Base-by-base conservation (phyloP, 2,888 invertebrate genomes). In the Cataglyphis altisquamis region DNA sequence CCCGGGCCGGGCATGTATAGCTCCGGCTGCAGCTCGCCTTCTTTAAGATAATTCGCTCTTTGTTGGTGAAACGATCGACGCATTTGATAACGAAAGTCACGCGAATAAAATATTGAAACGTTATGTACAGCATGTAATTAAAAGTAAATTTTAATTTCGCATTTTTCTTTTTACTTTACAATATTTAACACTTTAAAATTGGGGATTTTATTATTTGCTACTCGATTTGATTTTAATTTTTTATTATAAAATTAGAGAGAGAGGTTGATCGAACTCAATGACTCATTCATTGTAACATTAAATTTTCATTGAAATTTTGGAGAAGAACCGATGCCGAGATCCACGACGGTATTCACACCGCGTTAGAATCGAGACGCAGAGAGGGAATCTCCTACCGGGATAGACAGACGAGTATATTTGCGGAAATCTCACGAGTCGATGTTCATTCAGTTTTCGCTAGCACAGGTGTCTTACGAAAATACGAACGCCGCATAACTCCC, bases 381-480 rank as follows among this genome's bases (percentile, higher is more conserved):
- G 39, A 36, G 25, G 6, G 41, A 39, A 55, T 67, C 41, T 41
- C 39, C 25, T 29, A 8, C 18, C 10, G 39, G n/a, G 12, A 36
- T 25, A 29, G 67, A 21, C 15, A 45, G 63, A 52, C 41, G 57
- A n/a, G 57, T 57, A 39, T 68, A 77, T 77, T 77, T 77, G 77
- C 77, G 57, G 68, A 32, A 41, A 57, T 77, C 68, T 67, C 29
- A n/a, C 68, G 57, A 41, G 55, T 68, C 41, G 52, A 68, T 41
- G 57, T 57, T 68, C 67, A 57, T 57, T 55, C 41, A 45, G 68
- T 45, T 78, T 52, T 68, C 57, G 41, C 68, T 68, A 29, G 41
- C 57, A n/a, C 68, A 78, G 55, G 57, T 68, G 68, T 57, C 68
- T 67, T 68, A 21, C 39, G 68, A 68, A 77, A 68, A 78, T 68